phyloP scores from a whole-genome alignment of 1,140 invertebrate species.

The Ceratoteleas bidentatus region DNA sequence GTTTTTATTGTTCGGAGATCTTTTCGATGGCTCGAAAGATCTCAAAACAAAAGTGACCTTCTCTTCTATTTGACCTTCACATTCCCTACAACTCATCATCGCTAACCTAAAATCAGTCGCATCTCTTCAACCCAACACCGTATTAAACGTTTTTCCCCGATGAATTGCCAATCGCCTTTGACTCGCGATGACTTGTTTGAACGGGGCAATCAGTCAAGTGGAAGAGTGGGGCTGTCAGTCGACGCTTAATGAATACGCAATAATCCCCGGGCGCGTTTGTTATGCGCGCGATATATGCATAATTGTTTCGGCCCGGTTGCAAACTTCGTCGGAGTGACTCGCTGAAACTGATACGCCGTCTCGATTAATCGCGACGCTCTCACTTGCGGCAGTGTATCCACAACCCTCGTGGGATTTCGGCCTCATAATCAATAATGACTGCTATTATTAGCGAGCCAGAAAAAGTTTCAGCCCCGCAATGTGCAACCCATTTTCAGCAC shows the following conservation, averaged over 20 bases:
- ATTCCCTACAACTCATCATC: no score
- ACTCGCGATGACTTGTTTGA: constrained; percentile 3
- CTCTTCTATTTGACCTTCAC: no score
- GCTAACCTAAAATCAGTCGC: no score
- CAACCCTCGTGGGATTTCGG: constrained; percentile 25
- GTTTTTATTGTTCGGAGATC: no score
- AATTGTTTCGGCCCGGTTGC: constrained; percentile 7
- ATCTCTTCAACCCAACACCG: no score
- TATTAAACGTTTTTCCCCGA: no score
- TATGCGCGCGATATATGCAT: constrained; percentile 28
- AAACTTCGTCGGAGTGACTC: constrained; percentile 7
- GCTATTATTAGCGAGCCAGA: constrained; percentile 18
- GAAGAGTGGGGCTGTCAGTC: neutral
- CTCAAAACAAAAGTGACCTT: no score
- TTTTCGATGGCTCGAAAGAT: no score
- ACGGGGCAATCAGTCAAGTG: neutral
- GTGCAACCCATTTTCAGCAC: neutral
- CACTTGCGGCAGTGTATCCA: constrained; percentile 9
- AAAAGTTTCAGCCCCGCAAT: constrained; percentile 4
- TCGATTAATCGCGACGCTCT: constrained; percentile 24
- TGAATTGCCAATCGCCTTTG: neutral
- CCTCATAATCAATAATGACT: constrained; percentile 23
- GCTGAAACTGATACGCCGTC: constrained; percentile 20
- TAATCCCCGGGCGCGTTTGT: constrained; percentile 24
- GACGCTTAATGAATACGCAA: constrained; percentile 30